phyloP scores from a whole-genome alignment of 2,797 vertebrate species.

The Momotus momota region DNA sequence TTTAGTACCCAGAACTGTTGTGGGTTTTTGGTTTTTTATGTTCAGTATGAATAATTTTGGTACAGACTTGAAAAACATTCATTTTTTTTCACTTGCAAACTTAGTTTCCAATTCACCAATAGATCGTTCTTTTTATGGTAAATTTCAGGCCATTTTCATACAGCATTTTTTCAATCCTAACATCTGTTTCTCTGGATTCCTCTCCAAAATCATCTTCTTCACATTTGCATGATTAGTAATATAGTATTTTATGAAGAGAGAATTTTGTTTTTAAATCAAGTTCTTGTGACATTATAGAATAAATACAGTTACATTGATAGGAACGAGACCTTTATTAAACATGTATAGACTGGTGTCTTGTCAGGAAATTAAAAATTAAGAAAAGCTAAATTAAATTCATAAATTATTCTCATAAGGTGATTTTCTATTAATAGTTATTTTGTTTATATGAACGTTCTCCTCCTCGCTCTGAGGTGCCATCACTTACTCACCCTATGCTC shows the following conservation, averaged over 20 bases:
- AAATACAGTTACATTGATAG: background rate
- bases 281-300: background rate
- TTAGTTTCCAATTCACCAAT: background rate
- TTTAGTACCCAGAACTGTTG: background rate
- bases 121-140: background rate
- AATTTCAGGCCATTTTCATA: background rate
- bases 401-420: background rate
- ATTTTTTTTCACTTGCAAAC: background rate
- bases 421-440: constrained; percentile 5
- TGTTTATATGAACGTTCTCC: background rate
- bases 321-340: background rate
- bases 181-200: background rate
- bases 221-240: background rate
- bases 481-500: background rate
- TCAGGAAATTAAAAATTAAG: constrained; percentile 37
- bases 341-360: background rate
- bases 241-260: background rate
- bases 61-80: background rate
- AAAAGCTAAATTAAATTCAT: constrained; percentile 43
- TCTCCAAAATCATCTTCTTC: background rate
- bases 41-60: background rate
- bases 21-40: background rate
- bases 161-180: background rate
- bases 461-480: background rate
- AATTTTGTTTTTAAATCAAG: background rate